Percentiles rank a stretch among this genome's conserved stretches.
Conservation (phyloP, 2,888 invertebrate species). For the Dysmachus trigonus region DNA sequence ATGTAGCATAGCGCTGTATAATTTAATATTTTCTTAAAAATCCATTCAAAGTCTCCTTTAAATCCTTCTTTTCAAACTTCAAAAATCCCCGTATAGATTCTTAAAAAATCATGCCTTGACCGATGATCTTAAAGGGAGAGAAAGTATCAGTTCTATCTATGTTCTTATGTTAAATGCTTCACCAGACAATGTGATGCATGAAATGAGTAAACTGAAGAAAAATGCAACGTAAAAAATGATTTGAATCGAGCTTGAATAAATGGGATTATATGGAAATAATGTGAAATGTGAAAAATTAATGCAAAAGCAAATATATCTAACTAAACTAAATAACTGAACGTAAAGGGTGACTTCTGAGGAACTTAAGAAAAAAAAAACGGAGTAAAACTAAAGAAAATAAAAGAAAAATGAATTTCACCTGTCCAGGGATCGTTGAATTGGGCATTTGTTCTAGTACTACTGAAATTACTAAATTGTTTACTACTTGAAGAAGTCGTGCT, state of each 20-base stretch:
- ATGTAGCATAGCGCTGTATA: too few relatives aligned
- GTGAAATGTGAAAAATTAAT: neutral
- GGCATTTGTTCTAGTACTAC: conserved; percentile 39
- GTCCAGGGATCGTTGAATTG: conserved; percentile 52
- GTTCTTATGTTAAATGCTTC: neutral
- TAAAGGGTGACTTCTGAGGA: neutral
- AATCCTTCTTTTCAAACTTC: neutral
- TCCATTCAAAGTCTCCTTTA: too few relatives aligned
- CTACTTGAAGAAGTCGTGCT: conserved; percentile 3
- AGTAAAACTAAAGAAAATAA: conserved; percentile 53
- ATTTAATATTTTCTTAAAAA: too few relatives aligned
- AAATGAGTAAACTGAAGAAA: neutral
- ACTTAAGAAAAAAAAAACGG: conserved; percentile 49
- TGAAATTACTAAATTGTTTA: conserved; percentile 12
- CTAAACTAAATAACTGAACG: neutral
- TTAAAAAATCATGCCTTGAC: neutral
- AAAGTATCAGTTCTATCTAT: neutral
- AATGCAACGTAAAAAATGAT: neutral
- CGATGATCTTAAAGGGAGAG: neutral
- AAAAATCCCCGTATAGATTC: neutral
- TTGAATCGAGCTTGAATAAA: neutral
- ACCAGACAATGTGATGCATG: neutral
- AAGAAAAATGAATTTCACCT: conserved; percentile 60
- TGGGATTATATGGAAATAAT: neutral
- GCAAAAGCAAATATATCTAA: neutral